Base-by-base conservation (phyloP, 2,113 vertebrate genomes). In the Hylia prasina region DNA sequence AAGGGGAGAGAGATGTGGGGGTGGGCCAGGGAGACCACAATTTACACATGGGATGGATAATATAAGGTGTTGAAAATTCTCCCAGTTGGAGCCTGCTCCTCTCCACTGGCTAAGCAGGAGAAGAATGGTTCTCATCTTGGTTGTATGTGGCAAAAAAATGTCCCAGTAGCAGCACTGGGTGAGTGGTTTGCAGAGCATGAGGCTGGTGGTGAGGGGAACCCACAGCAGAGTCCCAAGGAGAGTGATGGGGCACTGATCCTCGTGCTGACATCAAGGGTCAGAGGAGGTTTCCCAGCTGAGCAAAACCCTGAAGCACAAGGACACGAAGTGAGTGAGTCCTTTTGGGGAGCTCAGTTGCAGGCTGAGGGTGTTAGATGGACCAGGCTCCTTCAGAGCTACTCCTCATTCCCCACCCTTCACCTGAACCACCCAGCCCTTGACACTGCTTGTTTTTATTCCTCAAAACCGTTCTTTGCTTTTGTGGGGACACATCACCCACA, bases 301-400 rank as follows among this genome's bases (percentile, higher is more conserved):
- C 19, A 77, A 57, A 83, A 33, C 40, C 24, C 31, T 19, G 39
- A 31, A 48, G 56, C 21, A 33, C 31, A 23, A 21, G 44, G 73
- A 10, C 44, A 25, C 1, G 1, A 12, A 35, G 51, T 1, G 5
- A 8, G 37, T 7, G 6, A 14, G n/a, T 40, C 2, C 4, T 70
- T 66, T 27, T 11, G 3, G 56, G 40, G 60, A n/a, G 63, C 23
- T 42, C 37, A 15, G 47, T 3, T 10, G 1, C 28, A 13, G 27
- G 22, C 25, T 53, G 82, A 48, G 60, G 31, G 31, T 0, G 0
- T 53, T 24, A 25, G 31, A 22, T 40, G 69, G 37, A 42, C 51
- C 42, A 18, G 21, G 63, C 17, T 90, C 3, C 2, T 44, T 22
- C 72, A 77, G 40, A 69, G 11, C 57, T 66, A 3, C 27, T 24